Base-by-base conservation (phyloP, 2,113 vertebrate species). In the Scartelaos histophorus region DNA sequence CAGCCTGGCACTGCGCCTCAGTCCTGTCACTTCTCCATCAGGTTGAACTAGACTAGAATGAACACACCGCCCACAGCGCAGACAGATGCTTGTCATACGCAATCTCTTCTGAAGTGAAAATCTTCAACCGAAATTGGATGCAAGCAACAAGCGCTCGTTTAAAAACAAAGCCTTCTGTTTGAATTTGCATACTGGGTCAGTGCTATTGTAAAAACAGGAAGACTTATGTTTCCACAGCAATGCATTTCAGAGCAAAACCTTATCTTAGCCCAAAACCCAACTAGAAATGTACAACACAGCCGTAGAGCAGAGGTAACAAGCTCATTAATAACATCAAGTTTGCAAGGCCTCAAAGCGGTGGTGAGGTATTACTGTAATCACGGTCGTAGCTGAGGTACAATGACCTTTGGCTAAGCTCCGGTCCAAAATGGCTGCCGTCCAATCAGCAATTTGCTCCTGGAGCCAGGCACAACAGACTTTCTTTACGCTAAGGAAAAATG, bases 341-440 rank as follows among this genome's bases (percentile, higher is more conserved):
- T 66, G 29, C 67, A 47, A 45, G 66, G 60, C 74, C 78, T 78
- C 46, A 53, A 4, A 29, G 85, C 79, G 74, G 67, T 78, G 69
- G 68, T 56, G 58, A 80, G 67, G 86, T 88, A 71, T 80, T 34
- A 35, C 79, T 86, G 82, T 84, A 86, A 92, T 87, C 76, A 88
- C 73, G 69, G 75, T 72, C 65, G 80, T 82, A 75, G 76, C 79
- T 78, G 60, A 81, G 69, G 76, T 85, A 72, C 81, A 79, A 81
- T 19, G 60, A 62, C 60, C 60, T 29, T 35, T 62, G 29, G 60
- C 60, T 62, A 34, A 62, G 29, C 34, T 62, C 25, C 15, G 19
- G 57, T 35, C 60, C 60, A 62, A 62, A 9, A 35, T 62, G 60
- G 60, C 60, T 35, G 6, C 60, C 7, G 60, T 62, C 60, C 60